Evolutionary conservation across 2,888 invertebrate species (phyloP).

Genomic region (Caenorhabditis zanzibari): DNA sequence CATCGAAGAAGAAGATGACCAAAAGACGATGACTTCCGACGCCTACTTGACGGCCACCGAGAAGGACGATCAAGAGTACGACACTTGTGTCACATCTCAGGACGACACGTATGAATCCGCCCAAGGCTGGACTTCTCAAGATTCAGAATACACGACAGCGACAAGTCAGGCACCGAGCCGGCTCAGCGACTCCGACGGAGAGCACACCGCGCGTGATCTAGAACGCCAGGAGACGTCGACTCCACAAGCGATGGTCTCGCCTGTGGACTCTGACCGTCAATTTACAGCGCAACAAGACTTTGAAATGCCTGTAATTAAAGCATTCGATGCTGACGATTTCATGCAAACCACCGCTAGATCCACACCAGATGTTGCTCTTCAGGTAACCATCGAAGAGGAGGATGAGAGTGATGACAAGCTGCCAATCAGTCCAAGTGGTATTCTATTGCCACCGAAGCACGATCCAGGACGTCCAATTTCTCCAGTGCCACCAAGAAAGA

Average conservation of each 20-base stretch:
- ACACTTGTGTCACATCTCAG: conserved; percentile 77
- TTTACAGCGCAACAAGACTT: conserved; percentile 71
- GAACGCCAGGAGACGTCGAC: conserved; percentile 67
- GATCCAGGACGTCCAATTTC: conserved; percentile 77
- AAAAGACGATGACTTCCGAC: conserved; percentile 56
- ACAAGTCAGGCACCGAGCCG: conserved; percentile 66
- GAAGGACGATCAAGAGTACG: conserved; percentile 73
- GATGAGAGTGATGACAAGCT: conserved; percentile 69
- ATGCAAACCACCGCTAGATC: conserved; percentile 67
- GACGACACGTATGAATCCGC: conserved; percentile 76
- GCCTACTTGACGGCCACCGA: conserved; percentile 72
- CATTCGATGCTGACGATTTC: conserved; percentile 64
- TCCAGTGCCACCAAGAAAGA: conserved; percentile 74
- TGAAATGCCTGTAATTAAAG: conserved; percentile 62
- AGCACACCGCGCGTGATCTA: conserved; percentile 50
- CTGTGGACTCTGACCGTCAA: conserved; percentile 78
- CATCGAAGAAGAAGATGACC: conserved; percentile 55
- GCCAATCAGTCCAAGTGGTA: conserved; percentile 71
- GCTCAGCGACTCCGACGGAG: conserved; percentile 64
- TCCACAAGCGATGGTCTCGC: conserved; percentile 72
- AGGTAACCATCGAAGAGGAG: conserved; percentile 71
- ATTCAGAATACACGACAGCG: conserved; percentile 76
- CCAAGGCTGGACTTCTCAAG: conserved; percentile 75
- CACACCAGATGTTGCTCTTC: conserved; percentile 74
- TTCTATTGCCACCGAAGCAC: conserved; percentile 68